Evolutionary conservation across 2,113 vertebrate species (phyloP), one percentile per base, ranked within the genome.

Genomic region (Steatornis caripensis): DNA sequence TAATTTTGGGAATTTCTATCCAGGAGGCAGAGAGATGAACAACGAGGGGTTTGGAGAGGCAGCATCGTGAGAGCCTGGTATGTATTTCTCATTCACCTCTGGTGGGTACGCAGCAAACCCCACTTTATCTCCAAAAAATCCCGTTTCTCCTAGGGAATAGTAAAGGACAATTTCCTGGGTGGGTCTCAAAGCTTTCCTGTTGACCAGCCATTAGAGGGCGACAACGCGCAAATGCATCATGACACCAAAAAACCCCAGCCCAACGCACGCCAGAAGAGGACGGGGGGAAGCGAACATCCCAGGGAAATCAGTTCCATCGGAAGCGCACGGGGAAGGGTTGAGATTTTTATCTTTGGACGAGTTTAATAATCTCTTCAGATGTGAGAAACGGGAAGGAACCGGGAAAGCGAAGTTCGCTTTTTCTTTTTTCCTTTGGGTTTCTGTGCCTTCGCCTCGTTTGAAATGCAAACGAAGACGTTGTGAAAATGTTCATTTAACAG

Each of bases 381-480:
- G 46, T 46, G 46, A 92, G 49, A 53, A 86, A 93, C 0, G 4
- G 58, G 61, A 72, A 95, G 51, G 74, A 84, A 93, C 27, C 0
- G 1, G 46, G 43, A 84, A 78, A 89, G 20, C 27, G 53, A 74
- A 74, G 89, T 45, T 85, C 46, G 24, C 2, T 30, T 41, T 32
- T 36, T 45, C 8, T 37, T 51, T 46, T 5, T 77, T 69, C 93
- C 92, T 76, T 17, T 75, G 90, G 74, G 74, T 94, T 94, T 88
- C 43, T 30, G 53, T 22, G 85, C 58, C 54, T 94, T 65, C 15
- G 58, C 51, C 90, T 90, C 5, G 17, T 97, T 95, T 96, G 96
- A 97, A 96, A 96, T 96, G 96, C 92, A 96, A 96, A 96, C 29
- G 49, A 93, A 76, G 92, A 55, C 41, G 60, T 79, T 80, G 37